Evolutionary conservation across 2,888 invertebrate genomes (phyloP).

Genomic region (Mythimna lalbum): DNA sequence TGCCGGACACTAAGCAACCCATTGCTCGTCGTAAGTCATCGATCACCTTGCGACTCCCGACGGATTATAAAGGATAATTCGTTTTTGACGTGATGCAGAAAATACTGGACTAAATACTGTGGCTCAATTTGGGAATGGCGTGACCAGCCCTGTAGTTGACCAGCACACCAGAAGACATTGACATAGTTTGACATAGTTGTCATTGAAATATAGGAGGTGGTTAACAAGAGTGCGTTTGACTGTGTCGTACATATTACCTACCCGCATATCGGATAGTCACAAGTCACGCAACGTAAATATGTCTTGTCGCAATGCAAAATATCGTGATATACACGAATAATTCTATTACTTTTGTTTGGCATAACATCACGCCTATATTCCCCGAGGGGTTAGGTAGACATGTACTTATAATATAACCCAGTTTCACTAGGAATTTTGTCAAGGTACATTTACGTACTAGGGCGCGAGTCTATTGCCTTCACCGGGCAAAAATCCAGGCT

Average conservation of each 20-base stretch:
- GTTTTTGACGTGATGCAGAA: neutral
- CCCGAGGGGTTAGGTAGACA: neutral
- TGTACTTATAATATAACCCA: neutral
- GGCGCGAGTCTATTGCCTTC: neutral
- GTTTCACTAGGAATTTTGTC: neutral
- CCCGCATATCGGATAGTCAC: constrained; percentile 20
- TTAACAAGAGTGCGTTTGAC: constrained; percentile 13
- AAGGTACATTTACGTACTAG: neutral
- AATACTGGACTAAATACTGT: neutral
- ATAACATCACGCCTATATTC: neutral
- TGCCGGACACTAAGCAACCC: too few species aligned
- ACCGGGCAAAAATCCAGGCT: neutral
- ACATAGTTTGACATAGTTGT: constrained; percentile 8
- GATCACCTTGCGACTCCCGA: too few species aligned
- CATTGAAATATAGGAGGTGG: constrained; percentile 8
- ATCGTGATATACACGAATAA: constrained; percentile 24
- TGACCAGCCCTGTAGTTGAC: neutral
- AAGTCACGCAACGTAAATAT: constrained; percentile 41
- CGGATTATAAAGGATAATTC: too few species aligned
- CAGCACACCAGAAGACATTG: neutral
- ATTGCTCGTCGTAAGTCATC: too few species aligned
- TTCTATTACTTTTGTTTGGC: constrained; percentile 21
- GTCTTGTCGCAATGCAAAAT: constrained; percentile 43
- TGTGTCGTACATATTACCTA: constrained; percentile 1
- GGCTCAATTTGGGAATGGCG: neutral